phyloP scores from a whole-genome alignment of 2,113 vertebrate species.

The Myodes glareolus region DNA sequence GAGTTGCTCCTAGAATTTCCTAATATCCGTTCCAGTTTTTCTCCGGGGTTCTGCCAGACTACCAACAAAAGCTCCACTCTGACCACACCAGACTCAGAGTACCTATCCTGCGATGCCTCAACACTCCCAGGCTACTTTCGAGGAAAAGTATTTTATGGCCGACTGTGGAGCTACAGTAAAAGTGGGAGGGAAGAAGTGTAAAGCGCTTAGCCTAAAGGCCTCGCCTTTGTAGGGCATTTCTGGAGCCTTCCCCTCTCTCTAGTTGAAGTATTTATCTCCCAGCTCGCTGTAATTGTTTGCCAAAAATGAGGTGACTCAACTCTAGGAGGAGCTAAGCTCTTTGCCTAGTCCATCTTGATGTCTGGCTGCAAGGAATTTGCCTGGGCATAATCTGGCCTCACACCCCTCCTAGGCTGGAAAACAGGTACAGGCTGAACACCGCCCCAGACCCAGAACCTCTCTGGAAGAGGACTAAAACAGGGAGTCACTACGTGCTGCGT shows the following conservation, averaged over 20 bases:
- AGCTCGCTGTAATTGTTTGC: not conserved
- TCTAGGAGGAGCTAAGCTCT: not conserved
- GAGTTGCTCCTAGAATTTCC: not conserved
- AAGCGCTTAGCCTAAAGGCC: not conserved
- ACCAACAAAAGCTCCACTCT: not conserved
- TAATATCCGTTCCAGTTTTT: not conserved
- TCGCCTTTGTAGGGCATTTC: not conserved
- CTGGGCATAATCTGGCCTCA: not conserved
- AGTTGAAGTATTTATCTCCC: not conserved
- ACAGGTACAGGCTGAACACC: not conserved
- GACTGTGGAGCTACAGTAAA: not conserved
- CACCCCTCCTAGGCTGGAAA: not conserved
- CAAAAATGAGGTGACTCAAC: constrained; percentile 34
- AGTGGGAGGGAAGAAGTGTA: not conserved
- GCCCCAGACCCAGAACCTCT: constrained; percentile 58
- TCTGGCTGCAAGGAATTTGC: not conserved
- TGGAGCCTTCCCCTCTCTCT: not conserved
- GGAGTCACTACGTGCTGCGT: constrained; percentile 48
- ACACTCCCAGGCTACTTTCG: not conserved
- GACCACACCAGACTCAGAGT: not conserved
- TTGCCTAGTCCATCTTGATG: not conserved
- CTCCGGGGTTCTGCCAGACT: not conserved
- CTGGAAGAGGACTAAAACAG: constrained; percentile 71
- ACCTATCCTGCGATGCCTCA: not conserved
- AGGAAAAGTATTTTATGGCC: not conserved